Conservation (phyloP, 2,888 invertebrate genomes). For the Rhopalosiphum nymphaeae region DNA sequence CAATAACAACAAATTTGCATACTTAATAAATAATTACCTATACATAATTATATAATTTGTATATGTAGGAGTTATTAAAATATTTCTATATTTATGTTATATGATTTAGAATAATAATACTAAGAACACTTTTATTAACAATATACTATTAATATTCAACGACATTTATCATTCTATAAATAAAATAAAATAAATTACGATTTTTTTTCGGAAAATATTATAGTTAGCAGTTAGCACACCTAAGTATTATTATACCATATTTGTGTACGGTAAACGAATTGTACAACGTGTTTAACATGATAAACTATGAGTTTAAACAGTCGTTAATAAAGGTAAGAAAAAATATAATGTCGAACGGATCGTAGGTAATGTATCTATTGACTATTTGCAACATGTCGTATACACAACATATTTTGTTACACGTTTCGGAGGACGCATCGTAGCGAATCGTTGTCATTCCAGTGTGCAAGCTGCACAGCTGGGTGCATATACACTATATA, state of each 20-base stretch:
- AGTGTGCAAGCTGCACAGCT: neutral
- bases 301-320: neutral
- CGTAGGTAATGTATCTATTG: neutral
- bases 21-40: neutral
- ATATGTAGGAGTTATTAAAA: neutral
- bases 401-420: conserved; percentile 11
- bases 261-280: neutral
- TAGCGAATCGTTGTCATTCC: conserved; percentile 27
- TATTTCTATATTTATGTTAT: neutral
- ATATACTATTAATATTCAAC: neutral
- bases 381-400: neutral
- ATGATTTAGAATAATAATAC: neutral
- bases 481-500: neutral
- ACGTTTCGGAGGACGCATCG: neutral
- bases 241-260: neutral
- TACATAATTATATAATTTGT: neutral
- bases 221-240: neutral
- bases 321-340: neutral
- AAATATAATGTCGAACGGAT: neutral
- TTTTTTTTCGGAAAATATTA: neutral
- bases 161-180: neutral
- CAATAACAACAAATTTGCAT: neutral
- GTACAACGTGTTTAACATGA: neutral
- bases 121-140: neutral
- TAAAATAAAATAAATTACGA: neutral